Evolutionary conservation across 1,140 invertebrate genomes (phyloP).

Genomic region (Ceratina japonica): DNA sequence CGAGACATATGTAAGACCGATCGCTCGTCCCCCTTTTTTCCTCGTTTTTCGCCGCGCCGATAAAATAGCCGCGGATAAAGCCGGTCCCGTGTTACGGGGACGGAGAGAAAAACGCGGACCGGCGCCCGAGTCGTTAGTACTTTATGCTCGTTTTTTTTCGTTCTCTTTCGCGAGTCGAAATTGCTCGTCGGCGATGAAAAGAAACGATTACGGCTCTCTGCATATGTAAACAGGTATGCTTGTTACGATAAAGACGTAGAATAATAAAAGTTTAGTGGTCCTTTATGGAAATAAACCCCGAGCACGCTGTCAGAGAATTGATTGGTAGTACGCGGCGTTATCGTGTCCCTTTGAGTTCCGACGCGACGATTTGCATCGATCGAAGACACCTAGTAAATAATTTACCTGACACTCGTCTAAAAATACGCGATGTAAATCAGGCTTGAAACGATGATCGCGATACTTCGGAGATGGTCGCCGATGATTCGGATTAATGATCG

Average conservation of each 20-base stretch:
- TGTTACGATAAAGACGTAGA: not conserved
- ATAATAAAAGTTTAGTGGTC: not conserved
- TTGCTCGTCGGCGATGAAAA: not conserved
- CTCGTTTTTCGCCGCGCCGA: constrained; percentile 1
- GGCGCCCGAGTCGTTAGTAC: not conserved
- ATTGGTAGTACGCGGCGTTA: too few species aligned
- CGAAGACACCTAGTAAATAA: too few species aligned
- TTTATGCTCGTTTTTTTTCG: not conserved
- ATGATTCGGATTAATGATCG: not conserved
- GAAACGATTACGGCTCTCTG: not conserved
- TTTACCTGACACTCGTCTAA: too few species aligned
- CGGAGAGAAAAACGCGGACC: not conserved
- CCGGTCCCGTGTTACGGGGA: not conserved
- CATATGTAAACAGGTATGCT: not conserved
- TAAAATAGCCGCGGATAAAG: constrained; percentile 3
- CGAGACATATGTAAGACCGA: constrained; percentile 12
- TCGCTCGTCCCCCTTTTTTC: constrained; percentile 1
- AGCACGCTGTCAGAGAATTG: too few species aligned
- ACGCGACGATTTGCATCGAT: too few species aligned
- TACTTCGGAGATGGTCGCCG: not conserved
- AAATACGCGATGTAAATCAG: not conserved
- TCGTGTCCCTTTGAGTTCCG: too few species aligned
- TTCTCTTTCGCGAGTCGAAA: too few species aligned
- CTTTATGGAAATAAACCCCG: too few species aligned
- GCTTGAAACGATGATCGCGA: constrained; percentile 11